Percentiles rank a stretch among this genome's conserved stretches.
Evolutionary conservation across 2,797 vertebrate species (phyloP).

Genomic region (Steatocranus sp.): DNA sequence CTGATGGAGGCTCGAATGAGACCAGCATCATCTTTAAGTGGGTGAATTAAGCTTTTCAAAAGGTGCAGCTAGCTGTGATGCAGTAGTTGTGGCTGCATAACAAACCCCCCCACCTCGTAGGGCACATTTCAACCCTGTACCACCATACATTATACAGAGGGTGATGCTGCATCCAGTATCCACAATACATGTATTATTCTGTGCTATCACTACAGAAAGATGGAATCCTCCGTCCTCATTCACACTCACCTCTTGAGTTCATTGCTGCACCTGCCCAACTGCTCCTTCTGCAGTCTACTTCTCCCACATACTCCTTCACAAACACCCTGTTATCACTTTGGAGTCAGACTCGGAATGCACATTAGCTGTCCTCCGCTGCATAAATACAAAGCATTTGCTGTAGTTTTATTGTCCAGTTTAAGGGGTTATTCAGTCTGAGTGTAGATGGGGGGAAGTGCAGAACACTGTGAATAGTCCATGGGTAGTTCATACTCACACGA

Average conservation of each 20-base stretch:
- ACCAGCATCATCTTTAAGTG: neutral
- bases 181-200: slow-evolving; percentile 20
- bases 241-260: slow-evolving; percentile 28
- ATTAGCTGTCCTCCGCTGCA: neutral
- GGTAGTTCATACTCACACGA: neutral
- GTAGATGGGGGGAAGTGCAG: neutral
- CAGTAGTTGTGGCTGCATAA: neutral
- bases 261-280: slow-evolving; percentile 12
- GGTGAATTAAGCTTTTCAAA: neutral
- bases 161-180: neutral
- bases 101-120: neutral
- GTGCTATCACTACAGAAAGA: neutral
- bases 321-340: slow-evolving; percentile 16
- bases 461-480: neutral
- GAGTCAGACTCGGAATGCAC: slow-evolving; percentile 1
- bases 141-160: neutral
- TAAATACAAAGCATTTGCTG: neutral
- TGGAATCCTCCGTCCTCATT: slow-evolving; percentile 14
- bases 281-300: slow-evolving; percentile 21
- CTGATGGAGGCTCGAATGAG: neutral
- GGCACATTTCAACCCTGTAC: neutral
- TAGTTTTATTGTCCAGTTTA: neutral
- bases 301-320: slow-evolving; percentile 9
- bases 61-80: neutral
- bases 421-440: neutral